These are phyloP conservation scores for Glaucidium brasilianum DNA, from an alignment of 2,113 vertebrate genomes.

Conservation along the genomic window DNA sequence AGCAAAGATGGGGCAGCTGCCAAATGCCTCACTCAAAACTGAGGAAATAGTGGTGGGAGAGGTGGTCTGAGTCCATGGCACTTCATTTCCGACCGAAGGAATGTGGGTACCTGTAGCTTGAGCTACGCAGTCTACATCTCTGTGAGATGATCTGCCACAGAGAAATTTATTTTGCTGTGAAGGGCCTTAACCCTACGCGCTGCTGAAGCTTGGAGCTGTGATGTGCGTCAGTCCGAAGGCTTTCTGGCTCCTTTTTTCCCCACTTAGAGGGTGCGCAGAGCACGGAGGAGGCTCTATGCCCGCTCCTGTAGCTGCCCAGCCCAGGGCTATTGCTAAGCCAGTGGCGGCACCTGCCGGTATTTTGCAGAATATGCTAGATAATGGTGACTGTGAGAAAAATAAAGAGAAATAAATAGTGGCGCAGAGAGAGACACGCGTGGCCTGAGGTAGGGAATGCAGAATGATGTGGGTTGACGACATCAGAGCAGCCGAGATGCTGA, in stretches of 20 bases:
- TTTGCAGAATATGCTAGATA: background rate
- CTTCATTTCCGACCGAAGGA: background rate
- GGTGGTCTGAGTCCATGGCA: background rate
- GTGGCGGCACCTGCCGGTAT: slow-evolving; percentile 44
- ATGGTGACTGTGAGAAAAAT: background rate
- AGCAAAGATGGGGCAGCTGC: background rate
- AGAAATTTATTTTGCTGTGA: background rate
- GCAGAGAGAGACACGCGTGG: background rate
- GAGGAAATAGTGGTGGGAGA: background rate
- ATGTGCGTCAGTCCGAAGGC: background rate
- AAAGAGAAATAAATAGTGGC: fast-evolving
- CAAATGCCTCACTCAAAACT: background rate
- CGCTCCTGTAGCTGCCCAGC: background rate
- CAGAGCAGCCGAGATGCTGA: background rate
- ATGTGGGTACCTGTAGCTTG: background rate
- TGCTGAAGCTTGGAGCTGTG: background rate
- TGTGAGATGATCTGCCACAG: background rate
- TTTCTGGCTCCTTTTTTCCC: background rate
- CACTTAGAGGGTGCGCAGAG: background rate
- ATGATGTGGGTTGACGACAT: background rate
- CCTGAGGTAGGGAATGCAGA: background rate
- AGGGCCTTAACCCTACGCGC: background rate
- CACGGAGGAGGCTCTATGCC: background rate
- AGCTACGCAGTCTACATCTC: background rate
- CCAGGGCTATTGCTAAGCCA: background rate